Evolutionary conservation across 2,113 vertebrate genomes (phyloP).

Genomic region (Myiagra hebetior): DNA sequence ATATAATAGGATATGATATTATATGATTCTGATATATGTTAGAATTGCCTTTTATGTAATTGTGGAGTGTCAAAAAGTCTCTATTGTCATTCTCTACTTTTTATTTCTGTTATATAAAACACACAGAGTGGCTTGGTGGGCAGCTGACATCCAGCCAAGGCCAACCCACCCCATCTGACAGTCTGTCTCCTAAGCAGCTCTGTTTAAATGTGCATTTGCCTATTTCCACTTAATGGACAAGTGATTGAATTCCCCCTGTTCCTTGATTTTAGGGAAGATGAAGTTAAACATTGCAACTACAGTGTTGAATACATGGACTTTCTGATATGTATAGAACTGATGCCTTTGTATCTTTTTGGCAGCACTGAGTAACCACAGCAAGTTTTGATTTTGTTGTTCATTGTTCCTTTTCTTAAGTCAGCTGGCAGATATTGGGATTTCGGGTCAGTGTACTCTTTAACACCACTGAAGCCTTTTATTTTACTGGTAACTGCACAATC

Average conservation of each 20-base stretch:
- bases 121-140: neutral
- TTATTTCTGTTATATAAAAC: neutral
- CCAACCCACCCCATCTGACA: neutral
- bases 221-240: neutral
- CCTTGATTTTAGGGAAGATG: neutral
- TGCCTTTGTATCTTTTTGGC: neutral
- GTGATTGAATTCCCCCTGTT: neutral
- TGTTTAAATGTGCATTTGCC: neutral
- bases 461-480: neutral
- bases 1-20: neutral
- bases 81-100: fast-evolving
- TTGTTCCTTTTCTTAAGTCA: neutral
- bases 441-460: neutral
- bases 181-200: neutral
- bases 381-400: neutral
- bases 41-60: neutral
- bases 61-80: neutral
- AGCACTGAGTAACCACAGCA: neutral
- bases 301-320: neutral
- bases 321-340: neutral
- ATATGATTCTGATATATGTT: neutral
- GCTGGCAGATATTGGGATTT: neutral
- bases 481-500: neutral
- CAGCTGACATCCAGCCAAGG: neutral
- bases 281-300: neutral